These are phyloP conservation scores for Apocrypta bakeri DNA, from an alignment of 1,140 invertebrate species.

Conservation along the genomic window DNA sequence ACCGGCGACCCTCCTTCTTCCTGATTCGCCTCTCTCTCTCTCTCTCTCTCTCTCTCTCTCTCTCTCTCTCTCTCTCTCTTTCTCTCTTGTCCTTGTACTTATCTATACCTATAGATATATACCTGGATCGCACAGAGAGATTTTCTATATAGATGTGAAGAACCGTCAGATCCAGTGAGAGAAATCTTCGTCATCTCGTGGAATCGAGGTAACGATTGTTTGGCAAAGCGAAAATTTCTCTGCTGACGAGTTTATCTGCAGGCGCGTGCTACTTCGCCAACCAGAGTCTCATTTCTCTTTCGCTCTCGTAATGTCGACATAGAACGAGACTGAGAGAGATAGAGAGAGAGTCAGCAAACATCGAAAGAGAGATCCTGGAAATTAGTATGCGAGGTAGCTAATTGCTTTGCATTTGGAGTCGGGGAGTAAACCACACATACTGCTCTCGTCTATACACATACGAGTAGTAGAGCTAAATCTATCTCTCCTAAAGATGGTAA, in stretches of 20 bases:
- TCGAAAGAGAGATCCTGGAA: constrained; percentile 42
- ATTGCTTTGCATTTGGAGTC: constrained; percentile 32
- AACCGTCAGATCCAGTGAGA: neutral
- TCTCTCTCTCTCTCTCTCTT: constrained; percentile 11
- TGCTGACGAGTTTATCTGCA: no score
- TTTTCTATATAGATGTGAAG: neutral
- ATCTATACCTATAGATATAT: neutral
- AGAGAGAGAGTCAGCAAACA: constrained; percentile 29
- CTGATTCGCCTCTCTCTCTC: constrained; percentile 10
- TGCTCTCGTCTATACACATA: neutral
- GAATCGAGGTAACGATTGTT: no score
- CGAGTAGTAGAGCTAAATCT: no score
- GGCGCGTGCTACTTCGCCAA: no score
- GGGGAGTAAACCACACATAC: neutral
- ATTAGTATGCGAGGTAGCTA: constrained; percentile 50
- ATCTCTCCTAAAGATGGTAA: neutral
- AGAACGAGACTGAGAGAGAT: no score
- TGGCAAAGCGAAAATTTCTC: no score
- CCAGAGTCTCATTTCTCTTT: no score
- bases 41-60: no score
- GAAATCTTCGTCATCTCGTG: neutral
- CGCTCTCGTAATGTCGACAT: no score
- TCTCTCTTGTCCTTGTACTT: neutral
- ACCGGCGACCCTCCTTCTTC: constrained; percentile 33
- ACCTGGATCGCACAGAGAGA: neutral